Evolutionary conservation across 2,888 invertebrate genomes (phyloP), one percentile per base, ranked within the genome.

Genomic region (Allophyes oxyacanthae): DNA sequence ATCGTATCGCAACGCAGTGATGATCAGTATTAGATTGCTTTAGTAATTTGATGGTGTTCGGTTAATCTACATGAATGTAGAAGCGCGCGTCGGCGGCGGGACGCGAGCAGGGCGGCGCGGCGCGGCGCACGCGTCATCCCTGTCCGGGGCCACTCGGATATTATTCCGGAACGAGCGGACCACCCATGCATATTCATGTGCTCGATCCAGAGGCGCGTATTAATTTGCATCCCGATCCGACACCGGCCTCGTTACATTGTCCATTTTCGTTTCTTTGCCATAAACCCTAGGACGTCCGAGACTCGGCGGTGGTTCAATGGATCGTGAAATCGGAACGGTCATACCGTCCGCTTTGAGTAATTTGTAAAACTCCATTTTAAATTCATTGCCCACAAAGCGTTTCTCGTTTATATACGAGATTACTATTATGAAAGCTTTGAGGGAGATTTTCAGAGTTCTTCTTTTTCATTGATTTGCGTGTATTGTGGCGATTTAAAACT

Each of bases 221-320:
- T 92, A 90, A 94, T 93, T 94, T 93, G 89, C 92, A 94, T 94
- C 82, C 81, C 86, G 87, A 88, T 90, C 89, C 85, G 65, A 81
- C 83, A 81, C 84, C 75, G 77, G 81, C 82, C 82, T 77, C 78
- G 81, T 85, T 86, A 87, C 85, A 86, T 84, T 89, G 87, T 84
- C 83, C 88, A 82, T 86, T 90, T 88, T 86, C 79, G 80, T 90
- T 91, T 89, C 89, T 90, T 90, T 89, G 72, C 82, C 72, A 73
- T 75, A 81, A 83, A 68, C 78, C 71, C 77, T 75, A 73, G 73
- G 69, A 73, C 63, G 69, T 74, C 67, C 72, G 65, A 70, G 72
- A 76, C 75, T 77, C 74, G 63, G 72, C 75, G 63, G 79, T 74
- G 72, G 70, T 78, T 81, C 82, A 85, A 84, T 87, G 82, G 77